phyloP scores from a whole-genome alignment of 1,140 invertebrate genomes.

The Halictus rubicundus region DNA sequence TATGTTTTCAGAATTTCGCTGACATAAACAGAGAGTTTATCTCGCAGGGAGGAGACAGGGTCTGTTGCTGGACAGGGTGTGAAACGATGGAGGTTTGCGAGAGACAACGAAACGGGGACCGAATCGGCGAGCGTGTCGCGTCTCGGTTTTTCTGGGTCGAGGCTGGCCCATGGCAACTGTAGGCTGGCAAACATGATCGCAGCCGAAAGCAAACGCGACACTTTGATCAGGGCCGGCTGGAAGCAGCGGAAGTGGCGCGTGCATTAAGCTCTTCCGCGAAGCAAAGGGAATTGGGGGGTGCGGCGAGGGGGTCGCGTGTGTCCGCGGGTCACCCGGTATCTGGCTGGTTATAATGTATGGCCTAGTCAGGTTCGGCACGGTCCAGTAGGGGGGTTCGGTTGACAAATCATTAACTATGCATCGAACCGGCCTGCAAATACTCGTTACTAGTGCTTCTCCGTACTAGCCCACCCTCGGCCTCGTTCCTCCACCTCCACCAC shows the following conservation, averaged over 20 bases:
- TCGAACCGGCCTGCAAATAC: slow-evolving; percentile 81
- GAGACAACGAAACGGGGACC: not conserved
- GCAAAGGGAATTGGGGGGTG: not conserved
- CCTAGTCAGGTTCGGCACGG: slow-evolving; percentile 75
- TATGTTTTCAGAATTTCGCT: too few relatives aligned
- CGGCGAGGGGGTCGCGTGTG: slow-evolving; percentile 27
- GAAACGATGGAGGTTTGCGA: not conserved
- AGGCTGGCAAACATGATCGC: slow-evolving; percentile 29
- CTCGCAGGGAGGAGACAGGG: too few relatives aligned
- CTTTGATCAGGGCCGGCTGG: slow-evolving; percentile 54
- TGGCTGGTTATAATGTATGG: slow-evolving; percentile 77
- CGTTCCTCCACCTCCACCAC: slow-evolving; percentile 42
- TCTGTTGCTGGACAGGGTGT: too few relatives aligned
- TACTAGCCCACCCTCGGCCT: slow-evolving; percentile 53
- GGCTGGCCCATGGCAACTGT: not conserved
- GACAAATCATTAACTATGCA: slow-evolving; percentile 82
- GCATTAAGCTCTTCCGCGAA: not conserved
- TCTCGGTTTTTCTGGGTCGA: slow-evolving; percentile 4
- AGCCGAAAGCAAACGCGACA: slow-evolving; percentile 51
- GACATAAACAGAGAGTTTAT: too few relatives aligned
- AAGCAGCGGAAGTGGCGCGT: not conserved
- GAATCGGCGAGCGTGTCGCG: not conserved
- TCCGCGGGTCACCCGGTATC: slow-evolving; percentile 67
- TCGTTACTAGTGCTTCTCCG: slow-evolving; percentile 79
- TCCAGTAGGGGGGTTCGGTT: slow-evolving; percentile 72